Base-by-base conservation (phyloP, 2,888 invertebrate genomes). In the Heteromurus nitidus region DNA sequence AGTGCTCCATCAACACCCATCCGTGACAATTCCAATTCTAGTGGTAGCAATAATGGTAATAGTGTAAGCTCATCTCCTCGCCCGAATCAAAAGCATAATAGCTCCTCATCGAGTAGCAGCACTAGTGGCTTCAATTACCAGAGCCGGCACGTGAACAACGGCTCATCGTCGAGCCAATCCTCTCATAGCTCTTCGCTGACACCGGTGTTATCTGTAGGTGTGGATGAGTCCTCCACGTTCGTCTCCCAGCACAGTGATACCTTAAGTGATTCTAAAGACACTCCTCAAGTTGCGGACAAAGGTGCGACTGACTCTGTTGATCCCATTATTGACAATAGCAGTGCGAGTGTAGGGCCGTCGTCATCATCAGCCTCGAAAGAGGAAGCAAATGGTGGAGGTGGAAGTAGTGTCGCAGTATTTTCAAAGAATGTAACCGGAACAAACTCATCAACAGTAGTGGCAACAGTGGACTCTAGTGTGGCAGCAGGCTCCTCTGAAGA, bases 221-320 rank as follows among this genome's bases (percentile, higher is more conserved):
- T 28, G 9, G 65, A 50, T 62, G 80, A 80, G 58, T 67, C 58
- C 30, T 65, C 79, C 26, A 20, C 30, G 30, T 50, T 60, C 36
- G 30, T 62, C 53, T 18, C 73, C 11, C 80, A 67, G 68, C 73
- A 67, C 60, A 73, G 68, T 73, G 80, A 80, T 80, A 80, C 67
- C 36, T 73, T 65, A 68, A 80, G 80, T 73, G 73, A 80, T 68
- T 62, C 53, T 18, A 80, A 80, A 47, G 58, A 60, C 62, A 60
- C 70, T 24, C 26, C 31, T 44, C 68, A 67, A 62, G 53, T 31
- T 60, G 58, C 55, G 18, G 64, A 70, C 53, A 69, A 68, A 70
- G 50, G 31, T 18, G 60, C 42, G 22, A 42, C 42, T 28, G 58
- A 36, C 50, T 26, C 44, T 50, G 53, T 68, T 28, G 50, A 18